Base-by-base conservation (phyloP, 53 echinoderm and acorn worm genomes). In the Hippasteria phrygiana region DNA sequence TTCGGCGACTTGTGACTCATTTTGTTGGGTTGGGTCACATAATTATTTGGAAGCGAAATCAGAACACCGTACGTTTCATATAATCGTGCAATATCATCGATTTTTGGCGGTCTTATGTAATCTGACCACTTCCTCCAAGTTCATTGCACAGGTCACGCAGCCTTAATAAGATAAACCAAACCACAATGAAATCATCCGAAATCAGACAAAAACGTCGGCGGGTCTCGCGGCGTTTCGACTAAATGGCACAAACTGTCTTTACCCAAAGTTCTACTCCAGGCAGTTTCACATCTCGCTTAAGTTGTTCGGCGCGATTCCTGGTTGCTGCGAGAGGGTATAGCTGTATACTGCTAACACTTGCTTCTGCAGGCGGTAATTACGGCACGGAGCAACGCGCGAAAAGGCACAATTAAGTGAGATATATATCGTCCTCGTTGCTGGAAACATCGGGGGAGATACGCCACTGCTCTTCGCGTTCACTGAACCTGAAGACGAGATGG, bases 331-430 rank as follows among this genome's bases (percentile, higher is more conserved):
- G 11, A 11, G 46, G 59, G 1, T n/a, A n/a, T 17, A 33, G 70
- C 70, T 7, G 5, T 48, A 9, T 20, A 26, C 47, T 47, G 45
- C n/a, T 13, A 13, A 75, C 45, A 14, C 26, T 39, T 41, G 41
- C 12, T 46, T 27, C 48, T 54, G 32, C 53, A 17, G 22, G 22
- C 78, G 27, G 37, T 78, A 78, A 78, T 78, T 78, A 78, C 39
- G 37, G 20, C 39, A 10, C 0, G 59, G 38, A 20, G 78, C 36
- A 16, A 11, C 37, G 4, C 38, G 55, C 39, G 34, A 55, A 55
- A 78, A 55, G 12, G 78, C 35, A 37, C 78, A 78, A 78, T 78
- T 78, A 78, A 78, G 78, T 78, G 35, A 78, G 37, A 78, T 78
- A 55, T 59, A 14, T 27, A 31, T 76, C 76, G 51, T 53, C 54